Evolutionary conservation across 2,888 invertebrate species (phyloP).

Genomic region (Dione juno): DNA sequence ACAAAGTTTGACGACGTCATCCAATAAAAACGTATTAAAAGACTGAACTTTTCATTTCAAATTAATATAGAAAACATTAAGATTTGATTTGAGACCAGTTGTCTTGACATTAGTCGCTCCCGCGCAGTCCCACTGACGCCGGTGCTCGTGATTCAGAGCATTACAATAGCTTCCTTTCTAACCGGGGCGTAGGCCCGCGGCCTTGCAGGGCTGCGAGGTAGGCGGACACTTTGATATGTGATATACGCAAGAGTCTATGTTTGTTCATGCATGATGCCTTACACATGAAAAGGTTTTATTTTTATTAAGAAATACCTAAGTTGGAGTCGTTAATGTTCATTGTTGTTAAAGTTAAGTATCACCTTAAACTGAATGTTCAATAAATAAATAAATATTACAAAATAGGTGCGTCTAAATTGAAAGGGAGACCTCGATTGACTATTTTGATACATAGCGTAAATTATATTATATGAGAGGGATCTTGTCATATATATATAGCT

Average conservation of each 20-base stretch:
- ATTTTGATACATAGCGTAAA: neutral
- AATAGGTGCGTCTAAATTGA: neutral
- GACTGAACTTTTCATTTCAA: too few relatives aligned
- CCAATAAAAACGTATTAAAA: neutral
- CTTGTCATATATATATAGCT: too few relatives aligned
- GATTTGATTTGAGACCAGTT: neutral
- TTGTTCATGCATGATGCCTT: constrained; percentile 36
- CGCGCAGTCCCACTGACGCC: constrained; percentile 36
- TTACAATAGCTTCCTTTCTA: constrained; percentile 75
- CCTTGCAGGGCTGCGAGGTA: constrained; percentile 58
- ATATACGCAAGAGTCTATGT: constrained; percentile 40
- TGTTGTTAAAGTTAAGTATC: neutral
- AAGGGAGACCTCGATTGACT: neutral
- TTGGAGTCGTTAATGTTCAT: neutral
- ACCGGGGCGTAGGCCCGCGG: constrained; percentile 72
- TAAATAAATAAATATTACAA: neutral
- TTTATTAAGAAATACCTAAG: constrained; percentile 17
- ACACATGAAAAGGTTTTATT: constrained; percentile 24
- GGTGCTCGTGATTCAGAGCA: constrained; percentile 55
- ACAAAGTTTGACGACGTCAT: too few relatives aligned
- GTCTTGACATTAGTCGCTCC: constrained; percentile 27
- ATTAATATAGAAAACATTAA: too few relatives aligned
- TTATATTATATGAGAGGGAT: too few relatives aligned
- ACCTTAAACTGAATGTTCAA: neutral
- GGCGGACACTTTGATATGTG: constrained; percentile 48